Evolutionary conservation across 2,888 invertebrate species (phyloP), one percentile per base, ranked within the genome.

Genomic region (Heliconius ismenius): DNA sequence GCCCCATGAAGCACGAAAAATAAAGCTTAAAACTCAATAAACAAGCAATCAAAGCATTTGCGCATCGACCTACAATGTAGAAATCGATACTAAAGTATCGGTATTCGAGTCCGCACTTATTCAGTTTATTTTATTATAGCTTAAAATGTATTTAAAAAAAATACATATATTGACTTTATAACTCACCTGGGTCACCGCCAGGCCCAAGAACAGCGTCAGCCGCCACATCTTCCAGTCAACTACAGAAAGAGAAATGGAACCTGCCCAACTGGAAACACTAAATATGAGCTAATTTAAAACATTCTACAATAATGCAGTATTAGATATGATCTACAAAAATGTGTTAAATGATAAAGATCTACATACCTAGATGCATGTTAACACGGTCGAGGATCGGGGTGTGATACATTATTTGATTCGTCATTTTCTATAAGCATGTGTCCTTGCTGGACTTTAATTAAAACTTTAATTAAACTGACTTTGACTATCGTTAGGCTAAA

Each of bases 301-400:
- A 26, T n/a, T 39, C 64, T 18, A 2, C 11, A 65, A 28, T 58
- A 32, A 32, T 58, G 70, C 58, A 70, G 54, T 36, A 58, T 58
- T n/a, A 70, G 70, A 70, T 70, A 70, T 24, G 70, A 70, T 70
- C 58, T 36, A 70, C 32, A 32, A n/a, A 70, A 70, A 70, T 58
- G 69, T 69, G 32, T 70, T 70, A 58, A 70, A 58, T 70, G 70
- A 70, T 70, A 70, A 70, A 3, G n/a, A 70, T 70, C 70, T 70
- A 70, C 54, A 70, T 15, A 58, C 3, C 9, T 70, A 58, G 28
- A 54, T 58, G 70, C 70, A 58, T 70, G 70, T 70, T 58, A 70
- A 70, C 70, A 70, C n/a, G 58, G 11, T 36, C 54, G 70, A 32
- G 58, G 58, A 36, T 36, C 32, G 32, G 58, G 32, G 70, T 58